These are phyloP conservation scores for Iphiclides podalirius DNA, from an alignment of 2,888 invertebrate genomes.

Conservation along the genomic window DNA sequence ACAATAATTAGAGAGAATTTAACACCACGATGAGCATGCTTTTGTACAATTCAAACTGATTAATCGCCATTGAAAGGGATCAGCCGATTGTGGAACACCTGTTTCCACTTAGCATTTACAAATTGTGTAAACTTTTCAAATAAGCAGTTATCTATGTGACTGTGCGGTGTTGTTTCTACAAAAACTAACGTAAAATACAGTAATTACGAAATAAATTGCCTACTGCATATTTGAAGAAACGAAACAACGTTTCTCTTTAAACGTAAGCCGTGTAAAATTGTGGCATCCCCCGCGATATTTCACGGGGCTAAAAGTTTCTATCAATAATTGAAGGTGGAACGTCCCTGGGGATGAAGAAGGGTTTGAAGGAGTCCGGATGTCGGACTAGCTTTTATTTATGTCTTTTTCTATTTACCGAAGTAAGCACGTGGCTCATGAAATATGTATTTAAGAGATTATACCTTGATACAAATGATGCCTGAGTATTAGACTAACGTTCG, in stretches of 20 bases:
- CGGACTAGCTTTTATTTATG: conserved; percentile 28
- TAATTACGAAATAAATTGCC: conserved; percentile 12
- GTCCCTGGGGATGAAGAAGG: conserved; percentile 59
- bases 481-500: too few relatives aligned
- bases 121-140: background rate
- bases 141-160: background rate
- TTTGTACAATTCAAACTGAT: background rate
- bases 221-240: conserved; percentile 8
- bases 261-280: conserved; percentile 67
- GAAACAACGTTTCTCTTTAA: conserved; percentile 46
- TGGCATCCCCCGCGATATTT: conserved; percentile 64
- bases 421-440: too few relatives aligned
- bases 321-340: conserved; percentile 75
- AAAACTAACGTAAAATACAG: background rate
- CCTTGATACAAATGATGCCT: too few relatives aligned
- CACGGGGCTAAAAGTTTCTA: conserved; percentile 74
- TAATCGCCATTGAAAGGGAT: conserved; percentile 1
- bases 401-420: background rate
- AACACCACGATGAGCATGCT: background rate
- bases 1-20: conserved; percentile 2
- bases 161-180: background rate
- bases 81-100: conserved; percentile 1
- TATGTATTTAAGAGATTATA: too few relatives aligned
- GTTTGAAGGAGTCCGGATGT: conserved; percentile 51
- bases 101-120: conserved; percentile 7